A percentile compares a stretch with the other conserved stretches of the same genome.
Conservation (phyloP, 2,797 vertebrate species). For the Brachyrhaphis roseni region DNA sequence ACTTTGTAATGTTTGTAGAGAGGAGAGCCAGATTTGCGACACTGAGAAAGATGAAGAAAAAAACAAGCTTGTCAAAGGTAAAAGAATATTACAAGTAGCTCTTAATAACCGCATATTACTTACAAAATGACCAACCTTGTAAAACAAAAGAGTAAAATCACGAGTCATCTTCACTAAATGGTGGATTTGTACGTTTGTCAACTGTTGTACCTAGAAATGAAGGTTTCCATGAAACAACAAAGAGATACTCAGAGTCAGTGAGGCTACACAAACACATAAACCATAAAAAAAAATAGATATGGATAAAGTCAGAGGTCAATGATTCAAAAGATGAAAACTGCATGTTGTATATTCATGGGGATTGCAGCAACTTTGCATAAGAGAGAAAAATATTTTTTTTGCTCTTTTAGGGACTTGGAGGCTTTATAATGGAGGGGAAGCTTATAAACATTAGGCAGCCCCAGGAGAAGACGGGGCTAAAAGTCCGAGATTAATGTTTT, state of each 20-base stretch:
- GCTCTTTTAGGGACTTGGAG: slow-evolving; percentile 48
- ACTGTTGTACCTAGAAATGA: slow-evolving; percentile 82
- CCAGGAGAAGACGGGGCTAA: slow-evolving; percentile 45
- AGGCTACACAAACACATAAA: slow-evolving; percentile 52
- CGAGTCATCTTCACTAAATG: slow-evolving; percentile 91
- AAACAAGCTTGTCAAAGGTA: slow-evolving; percentile 29
- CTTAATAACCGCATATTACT: neutral
- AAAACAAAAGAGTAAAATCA: slow-evolving; percentile 93
- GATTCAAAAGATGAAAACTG: slow-evolving; percentile 38
- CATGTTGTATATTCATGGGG: slow-evolving; percentile 14
- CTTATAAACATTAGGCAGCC: slow-evolving; percentile 48
- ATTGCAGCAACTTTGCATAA: slow-evolving; percentile 17
- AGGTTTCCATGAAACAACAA: slow-evolving; percentile 15
- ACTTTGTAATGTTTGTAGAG: slow-evolving; percentile 90
- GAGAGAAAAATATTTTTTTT: slow-evolving; percentile 13
- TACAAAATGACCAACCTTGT: slow-evolving; percentile 83
- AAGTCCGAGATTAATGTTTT: slow-evolving; percentile 62
- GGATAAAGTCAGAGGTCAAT: slow-evolving; percentile 36
- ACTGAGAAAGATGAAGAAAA: slow-evolving; percentile 72
- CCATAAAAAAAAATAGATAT: slow-evolving; percentile 8
- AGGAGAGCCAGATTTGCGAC: slow-evolving; percentile 82
- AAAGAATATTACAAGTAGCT: slow-evolving; percentile 13
- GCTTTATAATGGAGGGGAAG: slow-evolving; percentile 34
- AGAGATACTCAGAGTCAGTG: slow-evolving; percentile 24
- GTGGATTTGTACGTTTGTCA: slow-evolving; percentile 82